Percentiles rank a stretch among this genome's conserved stretches.
Conservation (phyloP, 2,888 invertebrate species). For the Ochropleura leucogaster region DNA sequence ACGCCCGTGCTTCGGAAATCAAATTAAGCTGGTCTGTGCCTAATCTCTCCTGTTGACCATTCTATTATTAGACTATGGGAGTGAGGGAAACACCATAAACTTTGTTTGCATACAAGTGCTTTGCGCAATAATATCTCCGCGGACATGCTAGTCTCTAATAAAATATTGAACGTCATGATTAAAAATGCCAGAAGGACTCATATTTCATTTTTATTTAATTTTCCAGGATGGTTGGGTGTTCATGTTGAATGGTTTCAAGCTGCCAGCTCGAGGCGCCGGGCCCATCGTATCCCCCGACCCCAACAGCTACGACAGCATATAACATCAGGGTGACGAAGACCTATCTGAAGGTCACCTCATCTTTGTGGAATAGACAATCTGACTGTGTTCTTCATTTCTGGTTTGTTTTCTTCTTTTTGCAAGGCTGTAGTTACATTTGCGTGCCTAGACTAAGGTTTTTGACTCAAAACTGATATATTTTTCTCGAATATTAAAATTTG, state of each 20-base stretch:
- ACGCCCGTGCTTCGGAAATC: no score
- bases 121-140: not conserved
- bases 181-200: not conserved
- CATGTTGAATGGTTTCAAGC: conserved; percentile 91
- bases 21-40: no score
- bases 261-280: conserved; percentile 79
- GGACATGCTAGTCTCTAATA: not conserved
- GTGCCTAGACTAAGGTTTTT: conserved; percentile 1
- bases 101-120: no score
- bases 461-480: conserved; percentile 9
- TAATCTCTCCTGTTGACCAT: no score
- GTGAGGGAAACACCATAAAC: no score
- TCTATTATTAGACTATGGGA: no score
- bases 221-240: conserved; percentile 92
- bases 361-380: conserved; percentile 78
- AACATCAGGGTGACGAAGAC: conserved; percentile 81
- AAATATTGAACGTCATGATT: not conserved
- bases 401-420: conserved; percentile 45
- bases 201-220: not conserved
- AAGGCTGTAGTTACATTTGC: conserved; percentile 44
- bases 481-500: not conserved
- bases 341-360: conserved; percentile 82
- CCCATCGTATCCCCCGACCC: conserved; percentile 83
- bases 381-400: conserved; percentile 47
- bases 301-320: conserved; percentile 90